Evolutionary conservation across 2,888 invertebrate genomes (phyloP).

Genomic region (Acronicta leporina): DNA sequence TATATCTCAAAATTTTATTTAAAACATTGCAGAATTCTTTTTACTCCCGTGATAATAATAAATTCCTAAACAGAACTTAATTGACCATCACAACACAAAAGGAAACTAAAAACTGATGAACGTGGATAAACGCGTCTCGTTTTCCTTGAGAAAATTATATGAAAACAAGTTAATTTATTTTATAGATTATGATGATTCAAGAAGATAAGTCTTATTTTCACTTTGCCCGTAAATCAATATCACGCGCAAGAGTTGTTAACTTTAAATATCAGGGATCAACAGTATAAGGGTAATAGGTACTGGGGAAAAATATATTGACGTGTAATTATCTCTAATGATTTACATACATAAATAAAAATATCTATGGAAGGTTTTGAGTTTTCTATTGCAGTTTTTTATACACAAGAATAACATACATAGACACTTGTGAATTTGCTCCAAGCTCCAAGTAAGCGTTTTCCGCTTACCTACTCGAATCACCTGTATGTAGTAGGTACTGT

Average conservation of each 20-base stretch:
- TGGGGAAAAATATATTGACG: no score
- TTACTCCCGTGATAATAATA: constrained; percentile 13
- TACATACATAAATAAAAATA: no score
- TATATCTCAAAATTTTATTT: no score
- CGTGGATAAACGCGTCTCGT: constrained; percentile 26
- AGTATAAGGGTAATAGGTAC: no score
- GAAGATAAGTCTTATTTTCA: constrained; percentile 17
- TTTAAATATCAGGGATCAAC: background rate
- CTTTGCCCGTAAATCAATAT: constrained; percentile 6
- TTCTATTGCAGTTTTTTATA: no score
- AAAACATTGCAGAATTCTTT: constrained; percentile 33
- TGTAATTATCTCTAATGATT: no score
- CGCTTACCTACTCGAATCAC: no score
- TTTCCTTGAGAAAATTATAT: constrained; percentile 49
- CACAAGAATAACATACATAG: no score
- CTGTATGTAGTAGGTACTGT: no score
- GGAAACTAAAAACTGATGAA: constrained; percentile 47
- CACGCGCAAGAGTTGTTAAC: background rate
- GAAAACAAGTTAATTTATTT: constrained; percentile 42
- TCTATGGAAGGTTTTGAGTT: no score
- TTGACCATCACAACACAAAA: constrained; percentile 32
- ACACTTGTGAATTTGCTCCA: no score
- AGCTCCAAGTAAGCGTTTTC: no score
- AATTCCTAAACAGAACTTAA: constrained; percentile 33
- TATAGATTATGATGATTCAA: constrained; percentile 31